phyloP scores from a whole-genome alignment of 2,797 vertebrate genomes.

The Myiotriccus ornatus region DNA sequence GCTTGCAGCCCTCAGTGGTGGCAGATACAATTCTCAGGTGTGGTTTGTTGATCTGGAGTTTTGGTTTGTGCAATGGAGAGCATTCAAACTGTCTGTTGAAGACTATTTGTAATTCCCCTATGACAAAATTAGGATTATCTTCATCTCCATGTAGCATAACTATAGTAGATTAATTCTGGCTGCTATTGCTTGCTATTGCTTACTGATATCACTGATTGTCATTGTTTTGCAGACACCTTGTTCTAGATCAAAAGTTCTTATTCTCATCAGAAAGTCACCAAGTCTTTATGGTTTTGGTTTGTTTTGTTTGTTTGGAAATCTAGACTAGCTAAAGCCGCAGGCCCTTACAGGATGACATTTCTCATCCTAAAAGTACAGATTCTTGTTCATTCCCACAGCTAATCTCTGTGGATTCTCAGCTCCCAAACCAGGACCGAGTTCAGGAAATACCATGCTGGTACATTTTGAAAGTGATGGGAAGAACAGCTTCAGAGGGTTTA shows the following conservation, averaged over 20 bases:
- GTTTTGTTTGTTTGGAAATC: background rate
- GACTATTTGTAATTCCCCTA: background rate
- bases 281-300: background rate
- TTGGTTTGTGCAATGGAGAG: background rate
- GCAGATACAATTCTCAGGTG: background rate
- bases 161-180: background rate
- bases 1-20: background rate
- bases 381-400: background rate
- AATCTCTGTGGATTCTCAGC: background rate
- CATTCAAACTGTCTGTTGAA: background rate
- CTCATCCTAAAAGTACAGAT: background rate
- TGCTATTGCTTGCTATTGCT: background rate
- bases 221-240: background rate
- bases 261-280: background rate
- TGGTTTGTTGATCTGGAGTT: background rate
- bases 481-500: conserved; percentile 25
- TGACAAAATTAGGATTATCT: background rate
- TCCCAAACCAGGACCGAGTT: background rate
- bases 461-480: conserved; percentile 9
- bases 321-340: background rate
- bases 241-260: background rate
- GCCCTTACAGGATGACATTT: background rate
- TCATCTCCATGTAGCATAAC: background rate
- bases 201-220: background rate
- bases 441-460: background rate